Percentiles rank a stretch among this genome's conserved stretches.
phyloP scores from a whole-genome alignment of 2,797 vertebrate species.

The Sebastes itinus region DNA sequence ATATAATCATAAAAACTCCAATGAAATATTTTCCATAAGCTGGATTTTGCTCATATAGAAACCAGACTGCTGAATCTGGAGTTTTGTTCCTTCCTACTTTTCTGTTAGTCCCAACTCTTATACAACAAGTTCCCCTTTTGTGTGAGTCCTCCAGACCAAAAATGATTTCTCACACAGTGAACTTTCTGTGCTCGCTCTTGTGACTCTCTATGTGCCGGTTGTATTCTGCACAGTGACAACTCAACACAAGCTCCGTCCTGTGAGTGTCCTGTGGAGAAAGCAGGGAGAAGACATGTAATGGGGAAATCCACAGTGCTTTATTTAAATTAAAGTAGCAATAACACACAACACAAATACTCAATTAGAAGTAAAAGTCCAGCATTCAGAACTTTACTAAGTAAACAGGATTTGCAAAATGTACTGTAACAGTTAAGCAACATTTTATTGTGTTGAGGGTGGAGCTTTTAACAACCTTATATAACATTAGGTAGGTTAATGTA shows the following conservation, averaged over 20 bases:
- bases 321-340: not conserved
- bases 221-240: not conserved
- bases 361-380: not conserved
- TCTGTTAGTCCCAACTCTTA: conserved; percentile 41
- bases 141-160: conserved; percentile 27
- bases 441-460: not conserved
- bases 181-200: not conserved
- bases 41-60: conserved; percentile 15
- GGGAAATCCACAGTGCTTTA: not conserved
- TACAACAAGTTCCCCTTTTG: conserved; percentile 59
- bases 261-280: not conserved
- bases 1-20: not conserved
- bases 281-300: not conserved
- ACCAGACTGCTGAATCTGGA: conserved; percentile 58
- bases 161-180: conserved; percentile 29
- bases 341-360: not conserved
- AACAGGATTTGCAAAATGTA: not conserved
- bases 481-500: not conserved
- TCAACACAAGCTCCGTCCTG: not conserved
- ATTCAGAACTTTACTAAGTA: not conserved
- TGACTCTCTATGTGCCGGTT: conserved; percentile 32
- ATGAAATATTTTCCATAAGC: conserved; percentile 9
- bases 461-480: not conserved
- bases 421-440: too few relatives aligned
- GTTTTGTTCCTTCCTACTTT: conserved; percentile 45